Evolutionary conservation across 1,140 invertebrate genomes (phyloP).

Genomic region (Drosophila virilis): DNA sequence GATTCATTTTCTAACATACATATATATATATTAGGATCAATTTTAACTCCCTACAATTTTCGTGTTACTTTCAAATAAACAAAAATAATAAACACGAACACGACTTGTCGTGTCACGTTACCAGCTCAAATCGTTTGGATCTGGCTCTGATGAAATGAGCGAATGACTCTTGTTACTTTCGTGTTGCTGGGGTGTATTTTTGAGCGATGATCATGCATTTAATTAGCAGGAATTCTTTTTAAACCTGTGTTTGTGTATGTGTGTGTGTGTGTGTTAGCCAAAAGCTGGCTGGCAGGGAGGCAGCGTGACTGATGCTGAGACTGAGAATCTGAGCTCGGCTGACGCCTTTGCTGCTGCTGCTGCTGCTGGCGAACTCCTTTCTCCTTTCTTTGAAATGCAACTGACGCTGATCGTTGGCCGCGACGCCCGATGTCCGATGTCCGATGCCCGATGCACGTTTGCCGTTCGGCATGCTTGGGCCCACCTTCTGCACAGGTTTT

Average conservation of each 20-base stretch:
- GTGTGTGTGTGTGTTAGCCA: slow-evolving; percentile 12
- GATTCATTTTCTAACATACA: no score
- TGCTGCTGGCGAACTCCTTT: slow-evolving; percentile 61
- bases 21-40: no score
- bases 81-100: not conserved
- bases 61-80: no score
- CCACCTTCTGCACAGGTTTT: slow-evolving; percentile 48
- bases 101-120: slow-evolving; percentile 19
- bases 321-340: not conserved
- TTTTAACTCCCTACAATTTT: no score
- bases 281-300: not conserved
- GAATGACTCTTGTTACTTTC: slow-evolving; percentile 50
- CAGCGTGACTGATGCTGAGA: slow-evolving; percentile 5
- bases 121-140: slow-evolving; percentile 6
- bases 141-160: slow-evolving; percentile 63
- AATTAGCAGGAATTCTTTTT: slow-evolving; percentile 73
- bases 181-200: slow-evolving; percentile 54
- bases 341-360: not conserved
- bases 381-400: slow-evolving; percentile 67
- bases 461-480: slow-evolving; percentile 16
- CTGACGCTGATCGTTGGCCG: slow-evolving; percentile 27
- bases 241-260: not conserved
- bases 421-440: slow-evolving; percentile 1
- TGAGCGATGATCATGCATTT: slow-evolving; percentile 76
- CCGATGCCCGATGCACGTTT: slow-evolving; percentile 2